Conservation (phyloP, 2,888 invertebrate species). For the Laothoe populi region DNA sequence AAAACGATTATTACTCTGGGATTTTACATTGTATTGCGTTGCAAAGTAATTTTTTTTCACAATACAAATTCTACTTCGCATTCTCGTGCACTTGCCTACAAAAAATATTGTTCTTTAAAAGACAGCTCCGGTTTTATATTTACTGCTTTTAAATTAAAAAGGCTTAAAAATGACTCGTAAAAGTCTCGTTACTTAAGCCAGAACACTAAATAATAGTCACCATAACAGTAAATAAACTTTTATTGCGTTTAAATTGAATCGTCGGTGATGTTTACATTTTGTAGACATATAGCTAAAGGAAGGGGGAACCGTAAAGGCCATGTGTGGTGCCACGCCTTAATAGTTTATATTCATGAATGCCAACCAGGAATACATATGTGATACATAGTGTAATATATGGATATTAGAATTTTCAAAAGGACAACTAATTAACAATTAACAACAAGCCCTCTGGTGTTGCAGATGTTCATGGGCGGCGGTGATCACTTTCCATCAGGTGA, state of each 20-base stretch:
- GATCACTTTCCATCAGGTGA: too few relatives aligned
- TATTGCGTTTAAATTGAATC: slow-evolving; percentile 29
- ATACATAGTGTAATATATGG: too few relatives aligned
- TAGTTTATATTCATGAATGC: not conserved
- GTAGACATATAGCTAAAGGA: not conserved
- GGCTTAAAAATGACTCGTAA: slow-evolving; percentile 28
- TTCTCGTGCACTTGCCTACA: slow-evolving; percentile 10
- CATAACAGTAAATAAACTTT: slow-evolving; percentile 26
- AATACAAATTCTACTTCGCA: slow-evolving; percentile 23
- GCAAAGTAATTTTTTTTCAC: slow-evolving; percentile 14
- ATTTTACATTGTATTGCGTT: not conserved
- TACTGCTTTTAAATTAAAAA: slow-evolving; percentile 28
- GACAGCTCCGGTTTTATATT: slow-evolving; percentile 15
- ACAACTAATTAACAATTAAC: too few relatives aligned
- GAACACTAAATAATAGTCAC: slow-evolving; percentile 27
- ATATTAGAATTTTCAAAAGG: too few relatives aligned
- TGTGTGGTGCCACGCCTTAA: not conserved
- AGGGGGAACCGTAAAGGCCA: not conserved
- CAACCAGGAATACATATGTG: not conserved
- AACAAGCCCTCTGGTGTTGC: too few relatives aligned
- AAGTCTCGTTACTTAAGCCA: slow-evolving; percentile 22
- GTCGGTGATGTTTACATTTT: slow-evolving; percentile 12
- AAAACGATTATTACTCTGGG: not conserved
- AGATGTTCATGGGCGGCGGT: too few relatives aligned
- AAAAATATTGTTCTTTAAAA: slow-evolving; percentile 14